Evolutionary conservation across 1,140 invertebrate genomes (phyloP).

Genomic region (Oryzaephilus surinamensis): DNA sequence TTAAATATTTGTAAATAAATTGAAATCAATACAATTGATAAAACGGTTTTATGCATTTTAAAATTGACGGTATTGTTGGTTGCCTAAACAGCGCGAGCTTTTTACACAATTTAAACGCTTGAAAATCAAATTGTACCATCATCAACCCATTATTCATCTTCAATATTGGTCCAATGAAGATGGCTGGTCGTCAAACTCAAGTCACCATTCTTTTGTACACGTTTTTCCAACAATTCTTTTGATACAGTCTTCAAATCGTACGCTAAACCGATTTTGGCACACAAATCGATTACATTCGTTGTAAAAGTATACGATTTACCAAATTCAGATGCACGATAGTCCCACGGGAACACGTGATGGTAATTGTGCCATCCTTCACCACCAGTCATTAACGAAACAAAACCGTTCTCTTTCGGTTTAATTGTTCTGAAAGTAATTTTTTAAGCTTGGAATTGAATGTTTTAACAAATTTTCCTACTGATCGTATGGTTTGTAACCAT

Average conservation of each 20-base stretch:
- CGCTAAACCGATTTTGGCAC: conserved; percentile 42
- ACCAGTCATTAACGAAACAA: conserved; percentile 41
- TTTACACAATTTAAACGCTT: too few relatives aligned
- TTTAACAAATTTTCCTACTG: conserved; percentile 37
- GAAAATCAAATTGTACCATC: too few relatives aligned
- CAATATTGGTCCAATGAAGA: too few relatives aligned
- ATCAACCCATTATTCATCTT: too few relatives aligned
- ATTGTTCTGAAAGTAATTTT: conserved; percentile 13
- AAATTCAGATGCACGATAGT: conserved; percentile 55
- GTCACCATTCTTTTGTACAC: conserved; percentile 51
- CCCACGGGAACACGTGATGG: conserved; percentile 68
- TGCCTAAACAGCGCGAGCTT: too few relatives aligned
- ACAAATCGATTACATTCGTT: conserved; percentile 40
- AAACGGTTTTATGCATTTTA: too few relatives aligned
- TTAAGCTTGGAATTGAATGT: background rate
- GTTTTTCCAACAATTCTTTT: conserved; percentile 40
- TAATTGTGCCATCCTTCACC: conserved; percentile 74
- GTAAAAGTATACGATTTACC: conserved; percentile 38
- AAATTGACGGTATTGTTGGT: too few relatives aligned
- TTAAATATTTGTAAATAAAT: too few relatives aligned
- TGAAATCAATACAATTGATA: too few relatives aligned
- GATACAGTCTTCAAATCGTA: conserved; percentile 52
- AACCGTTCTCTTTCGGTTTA: conserved; percentile 42
- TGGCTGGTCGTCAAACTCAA: too few relatives aligned
- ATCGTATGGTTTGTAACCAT: conserved; percentile 56